Conservation (phyloP, 2,888 invertebrate species). For the Drosophila atripex region DNA sequence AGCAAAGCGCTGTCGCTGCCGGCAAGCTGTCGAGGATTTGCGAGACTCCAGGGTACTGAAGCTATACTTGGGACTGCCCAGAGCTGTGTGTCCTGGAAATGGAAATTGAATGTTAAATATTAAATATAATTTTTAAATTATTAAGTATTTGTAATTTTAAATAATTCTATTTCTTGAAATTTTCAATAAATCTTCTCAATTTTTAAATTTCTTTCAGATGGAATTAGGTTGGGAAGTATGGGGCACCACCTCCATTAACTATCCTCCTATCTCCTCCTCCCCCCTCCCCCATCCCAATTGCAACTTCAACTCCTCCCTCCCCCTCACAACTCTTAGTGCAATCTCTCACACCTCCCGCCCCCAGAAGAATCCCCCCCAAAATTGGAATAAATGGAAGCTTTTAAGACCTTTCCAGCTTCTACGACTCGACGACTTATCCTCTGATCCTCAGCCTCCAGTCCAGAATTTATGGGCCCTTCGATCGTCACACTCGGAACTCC, state of each 20-base stretch:
- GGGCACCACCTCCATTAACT: not conserved
- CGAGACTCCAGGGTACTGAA: conserved; percentile 86
- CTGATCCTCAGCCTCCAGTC: conserved; percentile 15
- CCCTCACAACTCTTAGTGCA: not conserved
- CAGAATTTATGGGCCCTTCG: conserved; percentile 54
- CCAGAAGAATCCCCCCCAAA: not conserved
- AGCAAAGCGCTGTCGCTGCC: conserved; percentile 83
- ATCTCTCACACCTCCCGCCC: conserved; percentile 14
- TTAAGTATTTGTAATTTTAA: not conserved
- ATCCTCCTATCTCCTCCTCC: too few relatives aligned
- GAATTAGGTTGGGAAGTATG: not conserved
- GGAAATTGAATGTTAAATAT: too few relatives aligned
- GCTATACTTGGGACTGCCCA: conserved; percentile 85
- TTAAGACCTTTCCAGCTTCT: conserved; percentile 31
- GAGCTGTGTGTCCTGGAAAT: conserved; percentile 76
- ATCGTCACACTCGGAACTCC: not conserved
- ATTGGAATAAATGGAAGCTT: conserved; percentile 25
- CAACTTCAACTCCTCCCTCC: not conserved
- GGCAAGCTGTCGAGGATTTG: conserved; percentile 79
- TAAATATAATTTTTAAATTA: not conserved
- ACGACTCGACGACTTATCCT: conserved; percentile 19
- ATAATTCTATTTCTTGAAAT: too few relatives aligned
- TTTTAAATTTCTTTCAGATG: not conserved
- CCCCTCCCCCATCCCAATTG: not conserved
- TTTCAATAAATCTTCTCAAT: not conserved